These are phyloP conservation scores for Leucoptera coffeella DNA, from an alignment of 2,888 invertebrate species.

Conservation along the genomic window DNA sequence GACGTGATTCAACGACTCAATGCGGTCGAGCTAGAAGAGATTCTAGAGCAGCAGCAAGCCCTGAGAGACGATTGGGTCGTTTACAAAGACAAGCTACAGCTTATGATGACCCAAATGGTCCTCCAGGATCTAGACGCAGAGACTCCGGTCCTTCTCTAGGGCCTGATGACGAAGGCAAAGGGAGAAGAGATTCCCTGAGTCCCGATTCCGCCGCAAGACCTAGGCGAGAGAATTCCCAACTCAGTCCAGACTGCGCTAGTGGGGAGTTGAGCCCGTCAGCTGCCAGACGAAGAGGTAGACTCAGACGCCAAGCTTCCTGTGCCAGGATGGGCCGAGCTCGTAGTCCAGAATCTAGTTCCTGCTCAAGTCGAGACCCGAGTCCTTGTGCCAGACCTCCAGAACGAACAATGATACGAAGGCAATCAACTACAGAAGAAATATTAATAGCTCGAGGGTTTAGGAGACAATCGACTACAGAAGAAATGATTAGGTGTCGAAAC, in stretches of 20 bases:
- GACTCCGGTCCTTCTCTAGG: slow-evolving; percentile 82
- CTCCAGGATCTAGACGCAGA: slow-evolving; percentile 61
- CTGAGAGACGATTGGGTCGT: slow-evolving; percentile 62
- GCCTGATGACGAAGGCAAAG: slow-evolving; percentile 74
- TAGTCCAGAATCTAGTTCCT: slow-evolving; percentile 69
- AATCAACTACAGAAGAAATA: slow-evolving; percentile 89
- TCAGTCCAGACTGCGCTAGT: slow-evolving; percentile 75
- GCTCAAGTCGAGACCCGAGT: slow-evolving; percentile 78
- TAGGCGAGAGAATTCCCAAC: slow-evolving; percentile 69
- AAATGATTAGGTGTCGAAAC: slow-evolving; percentile 87
- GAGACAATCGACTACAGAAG: slow-evolving; percentile 85
- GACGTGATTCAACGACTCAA: slow-evolving; percentile 81
- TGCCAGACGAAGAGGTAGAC: slow-evolving; percentile 59
- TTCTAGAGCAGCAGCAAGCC: slow-evolving; percentile 60
- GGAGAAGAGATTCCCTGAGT: slow-evolving; percentile 80
- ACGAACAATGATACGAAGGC: slow-evolving; percentile 73
- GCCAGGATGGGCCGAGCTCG: slow-evolving; percentile 53
- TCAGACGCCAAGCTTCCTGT: slow-evolving; percentile 76
- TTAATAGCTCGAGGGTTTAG: slow-evolving; percentile 85
- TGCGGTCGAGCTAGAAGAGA: slow-evolving; percentile 65
- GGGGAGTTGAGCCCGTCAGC: slow-evolving; percentile 74
- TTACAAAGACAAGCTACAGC: slow-evolving; percentile 84
- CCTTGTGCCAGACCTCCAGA: slow-evolving; percentile 62
- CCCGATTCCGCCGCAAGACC: slow-evolving; percentile 79
- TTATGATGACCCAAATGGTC: slow-evolving; percentile 77